Percentiles rank a stretch among this genome's conserved stretches.
phyloP scores from a whole-genome alignment of 2,113 vertebrate species.

The Colaptes auratus region DNA sequence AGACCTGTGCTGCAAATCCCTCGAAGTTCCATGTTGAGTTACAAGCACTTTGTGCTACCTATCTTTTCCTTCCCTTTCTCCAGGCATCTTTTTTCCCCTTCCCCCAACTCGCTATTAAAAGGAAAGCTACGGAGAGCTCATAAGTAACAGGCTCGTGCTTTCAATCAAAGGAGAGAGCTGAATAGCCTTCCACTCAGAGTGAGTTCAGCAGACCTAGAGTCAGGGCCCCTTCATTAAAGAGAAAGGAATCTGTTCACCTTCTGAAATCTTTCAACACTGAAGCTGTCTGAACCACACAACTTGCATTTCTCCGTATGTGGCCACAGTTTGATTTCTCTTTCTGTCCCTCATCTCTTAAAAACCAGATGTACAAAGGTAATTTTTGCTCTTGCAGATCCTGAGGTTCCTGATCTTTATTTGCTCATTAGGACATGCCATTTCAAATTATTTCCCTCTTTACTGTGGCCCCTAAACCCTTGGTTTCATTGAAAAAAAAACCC shows the following conservation, averaged over 20 bases:
- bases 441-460: background rate
- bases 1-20: background rate
- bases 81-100: background rate
- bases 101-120: slow-evolving; percentile 16
- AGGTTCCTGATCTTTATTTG: background rate
- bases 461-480: background rate
- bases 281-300: background rate
- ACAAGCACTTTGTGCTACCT: background rate
- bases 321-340: background rate
- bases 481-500: background rate
- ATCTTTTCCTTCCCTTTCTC: background rate
- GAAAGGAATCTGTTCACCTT: slow-evolving; percentile 56
- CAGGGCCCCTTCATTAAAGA: slow-evolving; percentile 63
- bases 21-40: background rate
- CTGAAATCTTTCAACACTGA: background rate
- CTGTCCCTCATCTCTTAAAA: background rate
- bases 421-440: background rate
- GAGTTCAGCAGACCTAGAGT: background rate
- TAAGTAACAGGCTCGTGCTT: slow-evolving; percentile 1
- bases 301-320: background rate
- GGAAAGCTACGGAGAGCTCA: background rate
- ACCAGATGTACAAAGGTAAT: background rate
- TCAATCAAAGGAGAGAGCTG: slow-evolving; percentile 39
- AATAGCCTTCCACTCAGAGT: background rate
- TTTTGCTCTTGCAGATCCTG: background rate